phyloP scores from a whole-genome alignment of 1,140 invertebrate genomes.

The Zaprionus taronus region DNA sequence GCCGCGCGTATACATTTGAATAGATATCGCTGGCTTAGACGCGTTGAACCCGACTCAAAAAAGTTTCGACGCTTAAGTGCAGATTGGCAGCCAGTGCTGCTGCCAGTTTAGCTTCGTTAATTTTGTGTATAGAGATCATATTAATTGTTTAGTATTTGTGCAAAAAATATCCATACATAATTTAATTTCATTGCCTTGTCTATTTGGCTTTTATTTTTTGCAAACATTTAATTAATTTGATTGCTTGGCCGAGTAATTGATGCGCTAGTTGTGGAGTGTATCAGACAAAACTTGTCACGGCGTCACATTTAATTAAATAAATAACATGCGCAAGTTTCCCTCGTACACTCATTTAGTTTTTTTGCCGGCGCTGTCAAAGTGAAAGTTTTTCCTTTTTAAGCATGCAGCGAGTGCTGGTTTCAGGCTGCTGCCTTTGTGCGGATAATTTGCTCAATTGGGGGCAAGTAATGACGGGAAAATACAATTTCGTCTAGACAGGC shows the following conservation, averaged over 20 bases:
- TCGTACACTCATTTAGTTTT: constrained; percentile 12
- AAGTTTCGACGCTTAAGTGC: constrained; percentile 6
- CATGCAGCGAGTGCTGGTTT: constrained; percentile 4
- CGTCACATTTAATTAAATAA: constrained; percentile 77
- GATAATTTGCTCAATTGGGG: constrained; percentile 44
- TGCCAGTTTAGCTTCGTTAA: neutral
- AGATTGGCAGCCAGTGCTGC: neutral
- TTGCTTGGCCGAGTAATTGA: constrained; percentile 21
- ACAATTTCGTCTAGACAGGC: constrained; percentile 70
- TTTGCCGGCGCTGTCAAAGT: constrained; percentile 56
- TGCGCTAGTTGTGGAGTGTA: constrained; percentile 32
- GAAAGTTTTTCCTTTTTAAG: constrained; percentile 57
- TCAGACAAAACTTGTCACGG: constrained; percentile 53
- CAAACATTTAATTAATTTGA: constrained; percentile 37
- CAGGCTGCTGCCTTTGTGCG: neutral
- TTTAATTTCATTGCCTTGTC: neutral
- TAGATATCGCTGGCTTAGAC: neutral
- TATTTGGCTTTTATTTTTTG: neutral
- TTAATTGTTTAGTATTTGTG: neutral
- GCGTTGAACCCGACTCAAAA: constrained; percentile 22
- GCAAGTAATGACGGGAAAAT: constrained; percentile 72
- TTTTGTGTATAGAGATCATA: neutral
- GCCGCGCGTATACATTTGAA: neutral
- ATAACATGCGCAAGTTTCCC: constrained; percentile 67
- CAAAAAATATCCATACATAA: neutral